Percentiles rank a stretch among this genome's conserved stretches.
Evolutionary conservation across 64 coral and sea anemone genomes (phyloP).

Genomic region (Orbicella faveolata): DNA sequence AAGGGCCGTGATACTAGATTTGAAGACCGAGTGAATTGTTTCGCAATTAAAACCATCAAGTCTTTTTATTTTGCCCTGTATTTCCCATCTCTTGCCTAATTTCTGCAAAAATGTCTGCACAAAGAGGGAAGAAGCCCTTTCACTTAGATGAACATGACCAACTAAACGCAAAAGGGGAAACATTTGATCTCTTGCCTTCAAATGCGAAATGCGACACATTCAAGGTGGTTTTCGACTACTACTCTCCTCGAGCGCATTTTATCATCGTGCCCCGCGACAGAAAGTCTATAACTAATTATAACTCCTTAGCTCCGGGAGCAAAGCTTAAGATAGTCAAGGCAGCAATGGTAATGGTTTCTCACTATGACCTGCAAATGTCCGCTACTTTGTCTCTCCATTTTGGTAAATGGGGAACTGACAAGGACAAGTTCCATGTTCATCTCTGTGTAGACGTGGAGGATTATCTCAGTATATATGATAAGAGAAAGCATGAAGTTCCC

Average conservation of each 20-base stretch:
- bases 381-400: slow-evolving; percentile 71
- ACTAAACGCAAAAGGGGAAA: background rate
- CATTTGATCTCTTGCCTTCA: slow-evolving; percentile 33
- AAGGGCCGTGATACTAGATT: background rate
- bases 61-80: background rate
- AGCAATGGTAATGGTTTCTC: slow-evolving; percentile 39
- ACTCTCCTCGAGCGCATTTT: slow-evolving; percentile 79
- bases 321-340: slow-evolving; percentile 60
- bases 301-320: background rate
- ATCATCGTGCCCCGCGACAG: slow-evolving; percentile 45
- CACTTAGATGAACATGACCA: background rate
- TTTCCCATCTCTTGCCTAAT: background rate
- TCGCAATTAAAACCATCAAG: slow-evolving; percentile 2
- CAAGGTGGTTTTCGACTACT: slow-evolving; percentile 73
- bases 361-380: slow-evolving; percentile 24
- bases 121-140: background rate
- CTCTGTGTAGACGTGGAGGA: slow-evolving; percentile 69
- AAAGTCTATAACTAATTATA: slow-evolving; percentile 34
- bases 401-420: slow-evolving; percentile 61
- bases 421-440: slow-evolving; percentile 57
- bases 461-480: slow-evolving; percentile 40
- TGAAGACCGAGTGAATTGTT: background rate
- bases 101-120: background rate
- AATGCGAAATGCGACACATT: slow-evolving; percentile 41
- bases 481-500: slow-evolving; percentile 27